phyloP scores from a whole-genome alignment of 1,140 invertebrate species.

The Calycopis cecrops region DNA sequence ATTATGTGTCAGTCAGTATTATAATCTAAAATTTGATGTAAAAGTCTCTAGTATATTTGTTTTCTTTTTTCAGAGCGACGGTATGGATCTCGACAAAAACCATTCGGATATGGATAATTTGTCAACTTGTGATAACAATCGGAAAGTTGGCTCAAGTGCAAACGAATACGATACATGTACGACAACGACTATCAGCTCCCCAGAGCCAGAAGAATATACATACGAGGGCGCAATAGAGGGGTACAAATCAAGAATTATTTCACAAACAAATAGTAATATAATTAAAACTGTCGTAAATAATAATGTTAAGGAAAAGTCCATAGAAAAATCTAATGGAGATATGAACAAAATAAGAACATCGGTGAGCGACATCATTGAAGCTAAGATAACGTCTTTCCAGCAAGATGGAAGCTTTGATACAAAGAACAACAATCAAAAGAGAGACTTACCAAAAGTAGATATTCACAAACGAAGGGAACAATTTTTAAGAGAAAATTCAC shows the following conservation, averaged over 20 bases:
- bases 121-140: constrained; percentile 65
- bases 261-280: constrained; percentile 65
- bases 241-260: constrained; percentile 83
- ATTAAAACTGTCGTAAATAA: constrained; percentile 61
- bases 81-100: constrained; percentile 79
- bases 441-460: constrained; percentile 84
- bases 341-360: constrained; percentile 65
- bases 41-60: constrained; percentile 11
- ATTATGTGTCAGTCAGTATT: too few relatives aligned
- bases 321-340: constrained; percentile 62
- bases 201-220: constrained; percentile 85
- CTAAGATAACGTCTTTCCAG: constrained; percentile 73
- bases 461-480: constrained; percentile 88
- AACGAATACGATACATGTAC: constrained; percentile 79
- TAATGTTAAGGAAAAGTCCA: constrained; percentile 63
- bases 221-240: constrained; percentile 91
- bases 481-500: constrained; percentile 81
- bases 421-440: constrained; percentile 70
- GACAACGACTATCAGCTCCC: constrained; percentile 77
- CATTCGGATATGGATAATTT: constrained; percentile 78
- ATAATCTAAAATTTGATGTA: constrained; percentile 39
- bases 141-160: constrained; percentile 69
- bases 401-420: constrained; percentile 57
- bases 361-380: constrained; percentile 73
- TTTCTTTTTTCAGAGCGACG: constrained; percentile 75